Evolutionary conservation across 2,888 invertebrate species (phyloP).

Genomic region (Thymelicus lineola): DNA sequence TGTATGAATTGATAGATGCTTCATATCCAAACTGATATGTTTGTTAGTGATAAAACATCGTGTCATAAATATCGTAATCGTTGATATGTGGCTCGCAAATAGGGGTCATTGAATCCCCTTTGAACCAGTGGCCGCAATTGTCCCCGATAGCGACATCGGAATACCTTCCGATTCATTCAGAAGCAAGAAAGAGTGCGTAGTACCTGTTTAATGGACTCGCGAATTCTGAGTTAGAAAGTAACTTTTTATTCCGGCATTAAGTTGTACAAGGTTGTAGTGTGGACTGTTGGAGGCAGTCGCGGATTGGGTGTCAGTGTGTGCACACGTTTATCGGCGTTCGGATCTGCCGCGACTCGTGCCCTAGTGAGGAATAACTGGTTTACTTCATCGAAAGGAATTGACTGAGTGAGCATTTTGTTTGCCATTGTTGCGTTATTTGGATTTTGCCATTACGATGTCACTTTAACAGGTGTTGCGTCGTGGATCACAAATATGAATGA

Average conservation of each 20-base stretch:
- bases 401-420: constrained; percentile 46
- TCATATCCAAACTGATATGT: neutral
- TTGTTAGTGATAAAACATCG: neutral
- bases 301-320: constrained; percentile 63
- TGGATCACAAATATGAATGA: neutral
- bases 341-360: constrained; percentile 46
- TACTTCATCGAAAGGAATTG: constrained; percentile 45
- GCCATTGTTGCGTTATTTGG: constrained; percentile 4
- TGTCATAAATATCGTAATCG: constrained; percentile 18
- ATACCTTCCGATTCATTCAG: constrained; percentile 22
- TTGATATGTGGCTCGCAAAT: constrained; percentile 30
- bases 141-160: constrained; percentile 25
- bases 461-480: constrained; percentile 22
- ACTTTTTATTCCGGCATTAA: constrained; percentile 69
- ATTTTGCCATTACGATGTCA: constrained; percentile 9
- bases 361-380: constrained; percentile 48
- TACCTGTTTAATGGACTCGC: constrained; percentile 47
- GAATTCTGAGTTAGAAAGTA: constrained; percentile 80
- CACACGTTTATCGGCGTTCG: constrained; percentile 54
- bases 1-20: neutral
- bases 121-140: constrained; percentile 43
- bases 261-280: constrained; percentile 62
- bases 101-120: constrained; percentile 32
- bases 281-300: constrained; percentile 65
- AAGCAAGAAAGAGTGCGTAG: constrained; percentile 19